These are phyloP conservation scores for Lycophotia porphyrea DNA, from an alignment of 2,888 invertebrate species.

Conservation along the genomic window DNA sequence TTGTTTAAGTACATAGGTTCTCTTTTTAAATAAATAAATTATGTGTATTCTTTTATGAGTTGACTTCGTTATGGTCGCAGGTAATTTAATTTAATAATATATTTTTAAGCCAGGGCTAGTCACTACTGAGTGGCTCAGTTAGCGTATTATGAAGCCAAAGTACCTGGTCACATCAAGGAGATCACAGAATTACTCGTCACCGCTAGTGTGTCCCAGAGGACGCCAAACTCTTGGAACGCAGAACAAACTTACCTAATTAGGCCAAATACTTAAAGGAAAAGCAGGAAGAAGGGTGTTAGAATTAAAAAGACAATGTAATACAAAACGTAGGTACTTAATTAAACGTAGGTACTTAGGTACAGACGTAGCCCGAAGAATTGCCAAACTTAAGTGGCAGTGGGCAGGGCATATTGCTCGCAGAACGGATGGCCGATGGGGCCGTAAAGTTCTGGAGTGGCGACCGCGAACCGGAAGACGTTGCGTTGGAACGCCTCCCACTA, in stretches of 20 bases:
- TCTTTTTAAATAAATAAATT: too few species aligned
- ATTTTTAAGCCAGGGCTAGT: not conserved
- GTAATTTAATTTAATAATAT: too few species aligned
- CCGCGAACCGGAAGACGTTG: too few species aligned
- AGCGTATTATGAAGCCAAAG: not conserved
- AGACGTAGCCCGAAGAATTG: too few species aligned
- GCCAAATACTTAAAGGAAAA: constrained; percentile 27
- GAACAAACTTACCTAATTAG: constrained; percentile 42
- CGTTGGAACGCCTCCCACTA: too few species aligned
- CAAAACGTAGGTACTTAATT: not conserved
- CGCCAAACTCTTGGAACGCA: constrained; percentile 21
- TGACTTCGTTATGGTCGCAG: not conserved
- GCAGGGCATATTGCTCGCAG: too few species aligned
- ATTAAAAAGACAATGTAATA: not conserved
- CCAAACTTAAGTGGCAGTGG: too few species aligned
- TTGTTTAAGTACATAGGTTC: too few species aligned
- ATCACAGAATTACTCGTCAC: constrained; percentile 24
- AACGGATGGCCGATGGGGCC: too few species aligned
- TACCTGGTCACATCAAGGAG: not conserved
- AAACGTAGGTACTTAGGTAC: too few species aligned
- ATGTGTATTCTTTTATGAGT: too few species aligned
- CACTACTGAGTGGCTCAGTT: not conserved
- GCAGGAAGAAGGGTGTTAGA: not conserved
- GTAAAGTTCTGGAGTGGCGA: too few species aligned
- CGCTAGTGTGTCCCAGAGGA: constrained; percentile 30